phyloP scores from a whole-genome alignment of 1,140 invertebrate species.

The Ladona fulva region DNA sequence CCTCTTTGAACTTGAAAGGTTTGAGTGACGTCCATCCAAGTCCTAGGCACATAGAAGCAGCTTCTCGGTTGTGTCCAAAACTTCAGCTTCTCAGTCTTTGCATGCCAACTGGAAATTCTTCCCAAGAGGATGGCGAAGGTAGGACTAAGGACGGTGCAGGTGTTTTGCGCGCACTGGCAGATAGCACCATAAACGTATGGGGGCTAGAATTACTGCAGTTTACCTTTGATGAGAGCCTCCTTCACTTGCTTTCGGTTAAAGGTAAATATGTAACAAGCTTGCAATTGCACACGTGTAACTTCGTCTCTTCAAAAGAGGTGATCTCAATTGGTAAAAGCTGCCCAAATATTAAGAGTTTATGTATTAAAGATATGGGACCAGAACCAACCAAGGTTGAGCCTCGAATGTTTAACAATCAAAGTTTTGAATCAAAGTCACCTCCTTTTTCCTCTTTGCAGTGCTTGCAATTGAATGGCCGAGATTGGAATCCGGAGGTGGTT shows the following conservation, averaged over 20 bases:
- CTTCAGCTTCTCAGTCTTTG: background rate
- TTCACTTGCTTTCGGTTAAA: background rate
- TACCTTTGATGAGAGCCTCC: background rate
- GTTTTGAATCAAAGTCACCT: background rate
- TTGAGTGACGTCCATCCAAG: background rate
- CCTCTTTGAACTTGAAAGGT: background rate
- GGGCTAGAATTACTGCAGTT: background rate
- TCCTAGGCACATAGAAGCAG: background rate
- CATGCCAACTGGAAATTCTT: background rate
- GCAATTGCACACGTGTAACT: background rate
- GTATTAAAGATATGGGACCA: background rate
- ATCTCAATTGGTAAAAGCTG: background rate
- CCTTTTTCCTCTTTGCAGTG: background rate
- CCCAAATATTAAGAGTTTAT: background rate
- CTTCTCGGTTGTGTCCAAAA: background rate
- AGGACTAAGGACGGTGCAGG: background rate
- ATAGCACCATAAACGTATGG: background rate
- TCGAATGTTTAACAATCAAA: background rate
- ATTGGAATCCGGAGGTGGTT: background rate
- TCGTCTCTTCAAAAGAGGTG: background rate
- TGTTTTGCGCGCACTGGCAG: background rate
- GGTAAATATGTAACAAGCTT: background rate
- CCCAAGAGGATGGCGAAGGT: background rate
- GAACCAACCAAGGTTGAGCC: background rate
- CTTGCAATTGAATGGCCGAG: background rate